Percentiles rank a stretch among this genome's conserved stretches.
Evolutionary conservation across 1,140 invertebrate species (phyloP).

Genomic region (Polyergus mexicanus): DNA sequence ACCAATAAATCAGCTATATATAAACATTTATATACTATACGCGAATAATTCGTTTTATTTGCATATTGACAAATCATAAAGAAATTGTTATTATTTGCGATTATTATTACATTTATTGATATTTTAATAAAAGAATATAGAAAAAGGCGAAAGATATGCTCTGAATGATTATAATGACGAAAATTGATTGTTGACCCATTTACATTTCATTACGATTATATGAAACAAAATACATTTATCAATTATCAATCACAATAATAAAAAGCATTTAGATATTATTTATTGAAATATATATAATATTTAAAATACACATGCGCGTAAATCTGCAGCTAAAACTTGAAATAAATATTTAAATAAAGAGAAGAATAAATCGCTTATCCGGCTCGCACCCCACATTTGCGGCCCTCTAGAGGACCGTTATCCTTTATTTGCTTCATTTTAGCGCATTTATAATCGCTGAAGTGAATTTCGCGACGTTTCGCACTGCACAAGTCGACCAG

Average conservation of each 20-base stretch:
- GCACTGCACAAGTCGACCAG: not conserved
- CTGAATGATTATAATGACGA: not conserved
- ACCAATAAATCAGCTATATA: not conserved
- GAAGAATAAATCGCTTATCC: conserved; percentile 34
- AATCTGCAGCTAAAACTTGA: not conserved
- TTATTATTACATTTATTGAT: conserved; percentile 23
- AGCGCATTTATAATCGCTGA: conserved; percentile 52
- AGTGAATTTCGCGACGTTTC: conserved; percentile 45
- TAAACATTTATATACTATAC: not conserved
- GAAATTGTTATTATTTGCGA: not conserved
- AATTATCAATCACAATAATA: not conserved
- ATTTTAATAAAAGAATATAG: conserved; percentile 15
- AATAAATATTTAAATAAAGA: conserved; percentile 30
- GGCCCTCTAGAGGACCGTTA: conserved; percentile 8
- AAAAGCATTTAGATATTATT: not conserved
- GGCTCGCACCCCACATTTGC: conserved; percentile 10
- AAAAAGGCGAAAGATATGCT: not conserved
- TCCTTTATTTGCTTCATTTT: conserved; percentile 31
- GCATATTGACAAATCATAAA: not conserved
- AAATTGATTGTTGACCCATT: not conserved
- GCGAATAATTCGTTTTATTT: conserved; percentile 17
- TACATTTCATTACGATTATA: conserved; percentile 24
- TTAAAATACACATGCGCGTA: not conserved
- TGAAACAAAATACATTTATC: not conserved
- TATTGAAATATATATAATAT: conserved; percentile 20